These are phyloP conservation scores for Bombus superbus DNA, from an alignment of 1,140 invertebrate species.

Conservation along the genomic window DNA sequence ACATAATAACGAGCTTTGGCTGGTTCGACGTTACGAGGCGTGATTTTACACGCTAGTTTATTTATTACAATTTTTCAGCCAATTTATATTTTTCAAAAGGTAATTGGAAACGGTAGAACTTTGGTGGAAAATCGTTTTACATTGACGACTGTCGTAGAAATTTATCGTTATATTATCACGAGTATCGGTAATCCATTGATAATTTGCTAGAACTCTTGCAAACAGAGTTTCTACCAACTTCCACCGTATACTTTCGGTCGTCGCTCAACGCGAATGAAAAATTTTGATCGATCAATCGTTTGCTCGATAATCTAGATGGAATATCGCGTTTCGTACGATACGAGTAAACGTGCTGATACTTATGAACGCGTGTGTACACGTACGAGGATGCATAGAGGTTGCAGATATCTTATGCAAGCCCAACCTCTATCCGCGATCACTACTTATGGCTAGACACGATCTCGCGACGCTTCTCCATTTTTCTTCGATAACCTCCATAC, in stretches of 20 bases:
- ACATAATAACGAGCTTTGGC: no score
- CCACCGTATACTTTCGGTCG: no score
- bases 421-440: conserved; percentile 57
- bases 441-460: conserved; percentile 69
- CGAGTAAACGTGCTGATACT: not conserved
- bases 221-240: not conserved
- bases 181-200: no score
- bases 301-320: not conserved
- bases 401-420: conserved; percentile 29
- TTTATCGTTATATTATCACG: no score
- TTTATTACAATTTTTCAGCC: no score
- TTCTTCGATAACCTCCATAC: conserved; percentile 61
- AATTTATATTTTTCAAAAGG: no score
- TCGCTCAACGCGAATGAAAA: not conserved
- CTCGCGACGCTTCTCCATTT: conserved; percentile 53
- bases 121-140: no score
- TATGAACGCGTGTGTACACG: not conserved
- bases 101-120: no score
- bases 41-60: no score
- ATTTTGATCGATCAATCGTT: not conserved
- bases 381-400: not conserved
- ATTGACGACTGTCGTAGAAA: no score
- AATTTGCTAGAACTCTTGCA: fast-evolving
- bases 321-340: not conserved
- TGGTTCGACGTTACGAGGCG: no score